phyloP scores from a whole-genome alignment of 2,888 invertebrate species.

The Amorpha juglandis region DNA sequence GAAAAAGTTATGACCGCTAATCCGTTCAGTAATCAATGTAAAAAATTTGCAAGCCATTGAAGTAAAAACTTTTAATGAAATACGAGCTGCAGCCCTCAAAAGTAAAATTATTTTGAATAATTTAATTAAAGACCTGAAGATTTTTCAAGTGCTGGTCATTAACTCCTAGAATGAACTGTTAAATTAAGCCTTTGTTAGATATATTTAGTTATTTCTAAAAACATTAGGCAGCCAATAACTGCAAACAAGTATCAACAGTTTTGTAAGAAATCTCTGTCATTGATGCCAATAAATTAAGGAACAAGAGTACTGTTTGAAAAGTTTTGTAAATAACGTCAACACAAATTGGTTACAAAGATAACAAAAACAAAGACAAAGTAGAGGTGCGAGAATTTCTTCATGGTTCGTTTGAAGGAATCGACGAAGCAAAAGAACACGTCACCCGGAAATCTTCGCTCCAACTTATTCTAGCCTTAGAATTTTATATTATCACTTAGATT shows the following conservation, averaged over 20 bases:
- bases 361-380: not conserved
- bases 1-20: constrained; percentile 22
- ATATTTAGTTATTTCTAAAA: no score
- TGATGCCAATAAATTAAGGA: no score
- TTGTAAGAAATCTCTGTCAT: no score
- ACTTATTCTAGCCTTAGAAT: not conserved
- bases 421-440: not conserved
- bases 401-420: not conserved
- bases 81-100: not conserved
- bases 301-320: not conserved
- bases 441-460: not conserved
- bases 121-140: no score
- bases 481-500: not conserved
- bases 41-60: constrained; percentile 14
- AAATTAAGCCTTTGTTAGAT: no score
- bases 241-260: no score
- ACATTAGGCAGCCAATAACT: no score
- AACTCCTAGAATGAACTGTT: no score
- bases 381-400: not conserved
- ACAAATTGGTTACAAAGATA: not conserved
- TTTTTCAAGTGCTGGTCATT: no score
- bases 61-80: not conserved
- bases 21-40: not conserved
- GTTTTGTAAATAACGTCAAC: not conserved
- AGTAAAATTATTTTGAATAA: no score